Conservation (phyloP, 2,888 invertebrate genomes). For the Drosophila testacea region DNA sequence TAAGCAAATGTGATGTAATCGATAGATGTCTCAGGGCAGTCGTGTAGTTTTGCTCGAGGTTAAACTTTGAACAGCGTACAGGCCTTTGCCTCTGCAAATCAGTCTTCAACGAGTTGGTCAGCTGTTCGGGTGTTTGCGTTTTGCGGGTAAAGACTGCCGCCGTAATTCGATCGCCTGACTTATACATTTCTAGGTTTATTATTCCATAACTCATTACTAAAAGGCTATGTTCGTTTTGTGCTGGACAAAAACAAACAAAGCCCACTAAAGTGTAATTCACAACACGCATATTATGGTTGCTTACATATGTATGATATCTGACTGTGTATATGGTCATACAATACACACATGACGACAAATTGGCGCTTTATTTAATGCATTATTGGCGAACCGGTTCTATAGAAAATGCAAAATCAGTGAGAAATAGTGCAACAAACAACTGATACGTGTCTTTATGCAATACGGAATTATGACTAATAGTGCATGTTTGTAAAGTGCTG, state of each 20-base stretch:
- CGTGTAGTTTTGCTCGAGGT: neutral
- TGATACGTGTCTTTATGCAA: slow-evolving; percentile 20
- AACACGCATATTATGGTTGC: slow-evolving; percentile 18
- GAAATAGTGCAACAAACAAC: slow-evolving; percentile 10
- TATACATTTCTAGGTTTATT: slow-evolving; percentile 23
- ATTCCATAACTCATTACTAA: slow-evolving; percentile 26
- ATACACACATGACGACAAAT: slow-evolving; percentile 15
- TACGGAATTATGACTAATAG: slow-evolving; percentile 1
- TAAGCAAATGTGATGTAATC: too few relatives aligned
- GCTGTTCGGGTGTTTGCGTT: slow-evolving; percentile 43
- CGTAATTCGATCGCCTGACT: slow-evolving; percentile 24
- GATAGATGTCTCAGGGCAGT: too few relatives aligned
- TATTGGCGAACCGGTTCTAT: slow-evolving; percentile 39
- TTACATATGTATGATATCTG: neutral
- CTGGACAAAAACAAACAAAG: neutral
- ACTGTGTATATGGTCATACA: slow-evolving; percentile 1
- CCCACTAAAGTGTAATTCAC: slow-evolving; percentile 24
- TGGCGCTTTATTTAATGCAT: slow-evolving; percentile 36
- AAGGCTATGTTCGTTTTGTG: slow-evolving; percentile 16
- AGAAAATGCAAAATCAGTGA: slow-evolving; percentile 10
- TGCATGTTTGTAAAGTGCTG: neutral
- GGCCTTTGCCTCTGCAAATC: slow-evolving; percentile 2
- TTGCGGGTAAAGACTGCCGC: slow-evolving; percentile 33
- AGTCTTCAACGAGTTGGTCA: slow-evolving; percentile 56
- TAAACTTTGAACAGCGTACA: neutral